Evolutionary conservation across 2,797 vertebrate species (phyloP).

Genomic region (Myripristis murdjan): DNA sequence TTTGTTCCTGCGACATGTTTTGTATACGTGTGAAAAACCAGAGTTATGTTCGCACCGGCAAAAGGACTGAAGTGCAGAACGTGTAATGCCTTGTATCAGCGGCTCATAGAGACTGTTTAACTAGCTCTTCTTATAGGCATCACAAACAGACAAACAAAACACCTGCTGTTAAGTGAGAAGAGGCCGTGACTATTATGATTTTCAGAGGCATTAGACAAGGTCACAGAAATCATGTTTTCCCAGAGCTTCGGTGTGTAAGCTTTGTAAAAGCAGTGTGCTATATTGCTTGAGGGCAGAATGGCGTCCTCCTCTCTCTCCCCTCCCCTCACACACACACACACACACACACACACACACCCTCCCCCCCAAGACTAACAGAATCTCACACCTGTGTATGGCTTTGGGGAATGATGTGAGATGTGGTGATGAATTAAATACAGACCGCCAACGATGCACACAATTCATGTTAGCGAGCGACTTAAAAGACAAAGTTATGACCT

Average conservation of each 20-base stretch:
- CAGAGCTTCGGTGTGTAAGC: slow-evolving; percentile 43
- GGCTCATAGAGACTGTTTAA: background rate
- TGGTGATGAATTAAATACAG: background rate
- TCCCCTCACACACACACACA: background rate
- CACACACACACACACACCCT: slow-evolving; percentile 6
- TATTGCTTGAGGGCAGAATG: slow-evolving; percentile 44
- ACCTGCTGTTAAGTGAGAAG: slow-evolving; percentile 27
- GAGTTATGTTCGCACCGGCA: background rate
- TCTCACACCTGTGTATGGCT: slow-evolving; percentile 4
- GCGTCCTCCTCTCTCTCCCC: background rate
- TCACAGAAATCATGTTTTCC: slow-evolving; percentile 46
- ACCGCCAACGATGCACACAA: no score
- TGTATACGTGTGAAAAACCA: background rate
- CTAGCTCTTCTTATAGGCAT: slow-evolving; percentile 9
- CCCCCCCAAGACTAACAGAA: no score
- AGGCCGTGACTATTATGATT: slow-evolving; percentile 43
- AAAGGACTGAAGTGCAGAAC: background rate
- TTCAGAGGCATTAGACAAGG: slow-evolving; percentile 54
- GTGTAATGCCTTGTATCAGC: slow-evolving; percentile 5
- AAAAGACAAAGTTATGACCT: background rate
- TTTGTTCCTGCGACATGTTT: background rate
- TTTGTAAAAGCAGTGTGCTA: slow-evolving; percentile 31
- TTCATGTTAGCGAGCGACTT: no score
- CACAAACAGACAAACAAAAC: slow-evolving; percentile 23
- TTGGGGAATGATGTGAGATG: background rate